A percentile compares a stretch with the other conserved stretches of the same genome.
These are phyloP conservation scores for Menura novaehollandiae DNA, from an alignment of 2,113 vertebrate species.

Conservation along the genomic window DNA sequence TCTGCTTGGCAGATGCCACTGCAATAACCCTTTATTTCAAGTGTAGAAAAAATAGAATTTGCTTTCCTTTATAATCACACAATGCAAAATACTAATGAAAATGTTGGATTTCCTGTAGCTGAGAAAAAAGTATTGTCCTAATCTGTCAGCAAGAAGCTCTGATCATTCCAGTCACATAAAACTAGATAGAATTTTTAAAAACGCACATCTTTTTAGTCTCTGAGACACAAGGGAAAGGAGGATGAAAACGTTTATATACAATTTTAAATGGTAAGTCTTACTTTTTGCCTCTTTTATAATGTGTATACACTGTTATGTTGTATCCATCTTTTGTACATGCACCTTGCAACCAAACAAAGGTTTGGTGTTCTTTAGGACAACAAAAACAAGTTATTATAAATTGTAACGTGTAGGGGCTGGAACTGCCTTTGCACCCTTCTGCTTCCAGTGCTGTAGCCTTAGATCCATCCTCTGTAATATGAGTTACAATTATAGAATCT, in stretches of 20 bases:
- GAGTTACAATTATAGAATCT: not conserved
- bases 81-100: constrained; percentile 44
- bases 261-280: not conserved
- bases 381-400: not conserved
- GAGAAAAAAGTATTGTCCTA: constrained; percentile 1
- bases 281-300: not conserved
- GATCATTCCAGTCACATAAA: constrained; percentile 1
- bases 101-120: constrained; percentile 31
- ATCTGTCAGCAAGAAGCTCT: not conserved
- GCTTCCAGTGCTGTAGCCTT: not conserved
- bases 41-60: constrained; percentile 49
- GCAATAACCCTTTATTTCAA: constrained; percentile 54
- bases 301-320: not conserved
- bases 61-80: constrained; percentile 50
- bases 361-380: not conserved
- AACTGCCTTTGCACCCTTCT: not conserved
- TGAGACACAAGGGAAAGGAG: not conserved
- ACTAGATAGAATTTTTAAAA: not conserved
- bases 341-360: not conserved
- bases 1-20: constrained; percentile 64
- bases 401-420: not conserved
- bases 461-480: not conserved
- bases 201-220: not conserved
- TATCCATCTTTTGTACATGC: not conserved
- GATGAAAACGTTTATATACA: not conserved